Base-by-base conservation (phyloP, 2,797 vertebrate species). In the Knipowitschia caucasica region DNA sequence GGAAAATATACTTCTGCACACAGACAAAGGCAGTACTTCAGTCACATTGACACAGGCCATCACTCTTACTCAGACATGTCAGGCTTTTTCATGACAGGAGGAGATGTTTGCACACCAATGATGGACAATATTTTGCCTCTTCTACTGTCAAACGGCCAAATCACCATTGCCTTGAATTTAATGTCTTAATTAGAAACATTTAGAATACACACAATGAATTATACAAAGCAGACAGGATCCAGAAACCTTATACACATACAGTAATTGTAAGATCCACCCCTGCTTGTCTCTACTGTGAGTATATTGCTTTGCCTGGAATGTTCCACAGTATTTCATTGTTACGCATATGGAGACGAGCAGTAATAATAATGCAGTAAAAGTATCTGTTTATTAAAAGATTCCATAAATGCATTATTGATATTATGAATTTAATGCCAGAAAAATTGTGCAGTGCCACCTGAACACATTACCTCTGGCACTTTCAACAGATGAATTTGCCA, bases 31-130 rank as follows among this genome's bases (percentile, higher is more conserved):
- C 71, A 8, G 71, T 57, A 64, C 78, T 78, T 77, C 67, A 79
- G 74, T 70, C 74, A 76, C 73, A 47, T 40, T 70, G 79, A 80
- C 71, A 71, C 67, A 77, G 73, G 75, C 71, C 70, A 71, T 85
- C 77, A 62, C 64, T 81, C 77, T 76, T 47, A 67, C 58, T 74
- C 73, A 73, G 78, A 80, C 69, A 58, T 63, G 53, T 2, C 0
- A 21, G 10, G 10, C 29, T 24, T 12, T 31, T 47, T 31, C 29
- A 73, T 75, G 59, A 73, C 72, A 71, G 40, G 56, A 57, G 10
- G 62, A 81, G 71, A 65, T 67, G 23, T 86, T 79, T 80, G 73
- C 78, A 59, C 51, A 34, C 27, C 42, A 61, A 73, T 21, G 36
- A 26, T 11, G 3, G 56, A 57, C 46, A 69, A 71, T 47, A 23